Evolutionary conservation across 2,113 vertebrate genomes (phyloP), one percentile per base, ranked within the genome.

Genomic region (Lathamus discolor): DNA sequence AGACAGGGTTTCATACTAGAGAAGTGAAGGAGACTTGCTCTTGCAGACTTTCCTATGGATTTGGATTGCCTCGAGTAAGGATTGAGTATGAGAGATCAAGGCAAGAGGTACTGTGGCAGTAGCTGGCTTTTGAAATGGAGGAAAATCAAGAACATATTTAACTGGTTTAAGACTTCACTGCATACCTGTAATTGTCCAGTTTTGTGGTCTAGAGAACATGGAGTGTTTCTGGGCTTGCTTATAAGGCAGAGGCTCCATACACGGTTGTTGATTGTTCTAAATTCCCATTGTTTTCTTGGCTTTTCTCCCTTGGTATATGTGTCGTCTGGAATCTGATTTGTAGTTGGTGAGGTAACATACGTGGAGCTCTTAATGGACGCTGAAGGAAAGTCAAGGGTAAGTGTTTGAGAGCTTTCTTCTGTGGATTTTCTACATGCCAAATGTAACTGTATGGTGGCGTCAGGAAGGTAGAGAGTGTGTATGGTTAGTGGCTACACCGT

Each of bases 301-400:
- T 99, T 99, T 99, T 99, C 99, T 99, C 99, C 99, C 98, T 99
- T 99, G 99, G 99, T 99, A 98, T 99, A 98, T 98, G 99, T 99
- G 99, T 99, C 99, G 98, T 99, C 99, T 99, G 99, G 99, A 99
- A 99, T 99, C 99, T 99, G 99, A 99, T 99, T 99, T 99, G 98
- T 99, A 99, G 99, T 99, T 99, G 99, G 99, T 99, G 99, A 99
- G 99, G 99, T 99, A 99, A 99, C 99, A 99, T 99, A 99, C 99
- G 99, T 99, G 99, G 99, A 99, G 98, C 99, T 99, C 99, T 99
- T 99, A 99, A 99, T 99, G 99, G 99, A 99, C 99, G 99, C 99
- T 98, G 99, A 99, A 99, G 99, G 99, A 98, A 99, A 99, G 98
- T 99, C 99, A 98, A 99, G 99, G 99, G 99, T 99, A 99, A 99